phyloP scores from a whole-genome alignment of 2,797 vertebrate genomes.

The Cyprinella venusta region DNA sequence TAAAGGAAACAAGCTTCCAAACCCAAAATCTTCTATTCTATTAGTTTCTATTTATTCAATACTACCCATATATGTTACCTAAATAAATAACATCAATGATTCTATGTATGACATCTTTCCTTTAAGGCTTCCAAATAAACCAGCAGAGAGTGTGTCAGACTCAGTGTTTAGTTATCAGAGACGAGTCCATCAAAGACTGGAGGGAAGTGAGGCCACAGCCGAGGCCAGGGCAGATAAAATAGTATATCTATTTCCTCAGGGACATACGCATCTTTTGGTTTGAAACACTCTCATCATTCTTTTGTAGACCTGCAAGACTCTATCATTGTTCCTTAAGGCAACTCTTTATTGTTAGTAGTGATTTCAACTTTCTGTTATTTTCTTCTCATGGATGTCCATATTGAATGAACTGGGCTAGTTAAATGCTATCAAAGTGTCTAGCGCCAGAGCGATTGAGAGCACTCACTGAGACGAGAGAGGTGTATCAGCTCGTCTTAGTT shows the following conservation, averaged over 20 bases:
- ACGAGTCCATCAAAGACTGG: neutral
- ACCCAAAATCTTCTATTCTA: neutral
- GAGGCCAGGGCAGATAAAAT: slow-evolving; percentile 9
- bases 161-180: slow-evolving; percentile 6
- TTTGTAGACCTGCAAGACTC: slow-evolving; percentile 7
- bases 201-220: neutral
- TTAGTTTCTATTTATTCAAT: neutral
- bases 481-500: too few relatives aligned
- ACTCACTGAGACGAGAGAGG: too few relatives aligned
- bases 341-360: neutral
- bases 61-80: neutral
- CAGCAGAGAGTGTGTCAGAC: neutral
- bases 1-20: neutral
- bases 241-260: neutral
- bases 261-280: slow-evolving; percentile 26
- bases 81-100: neutral
- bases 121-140: slow-evolving; percentile 10
- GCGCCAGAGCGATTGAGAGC: too few relatives aligned
- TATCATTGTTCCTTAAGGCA: neutral
- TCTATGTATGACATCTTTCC: neutral
- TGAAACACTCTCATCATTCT: neutral
- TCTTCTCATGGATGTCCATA: neutral
- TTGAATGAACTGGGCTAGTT: too few relatives aligned
- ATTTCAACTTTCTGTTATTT: slow-evolving; percentile 11
- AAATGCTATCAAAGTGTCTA: too few relatives aligned